Base-by-base conservation (phyloP, 2,797 vertebrate genomes). In the Micromesistius poutassou region DNA sequence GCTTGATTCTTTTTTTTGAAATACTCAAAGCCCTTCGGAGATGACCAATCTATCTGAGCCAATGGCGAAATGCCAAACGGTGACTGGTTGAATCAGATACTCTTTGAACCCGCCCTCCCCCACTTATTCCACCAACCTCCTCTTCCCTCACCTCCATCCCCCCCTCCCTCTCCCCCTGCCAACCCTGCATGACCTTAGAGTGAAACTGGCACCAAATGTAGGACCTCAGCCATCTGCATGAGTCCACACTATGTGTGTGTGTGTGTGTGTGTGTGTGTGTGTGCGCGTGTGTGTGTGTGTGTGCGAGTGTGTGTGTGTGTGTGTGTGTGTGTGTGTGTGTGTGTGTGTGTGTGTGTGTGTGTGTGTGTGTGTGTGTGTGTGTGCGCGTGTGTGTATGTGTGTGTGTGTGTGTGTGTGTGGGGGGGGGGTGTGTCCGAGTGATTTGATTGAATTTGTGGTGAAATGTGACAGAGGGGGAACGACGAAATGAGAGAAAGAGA, bases 221-320 rank as follows among this genome's bases (percentile, higher is more conserved):
- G 86, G 87, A 89, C 87, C 83, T 88, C 88, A 89, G 90, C 84
- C 90, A 90, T 92, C 83, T 82, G 91, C 90, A 90, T 92, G 76
- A 82, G 86, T 92, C 90, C 83, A 86, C 82, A 89, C 87, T 77
- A 73, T 74, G 9, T 74, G 72, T 36, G 42, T 66, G 73, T 71
- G 50, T 73, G 40, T 38, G 42, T 13, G 36, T 75, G 50, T 33
- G 50, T 66, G 31, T 70, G 82, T 76, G 73, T 78, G 79, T 80
- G 66, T 28, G 35, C 76, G 76, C 79, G 81, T 72, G 75, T 74
- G 73, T 74, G 73, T 50, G 73, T 19, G 40, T 55, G 73, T 50
- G 73, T 46, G 38, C 30, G 73, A 30, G 73, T 28, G 73, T 42
- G 73, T 74, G 22, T 62, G 22, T 62, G 55, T 62, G 14, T n/a